phyloP scores from a whole-genome alignment of 2,797 vertebrate species.

The Peromyscus attwateri region DNA sequence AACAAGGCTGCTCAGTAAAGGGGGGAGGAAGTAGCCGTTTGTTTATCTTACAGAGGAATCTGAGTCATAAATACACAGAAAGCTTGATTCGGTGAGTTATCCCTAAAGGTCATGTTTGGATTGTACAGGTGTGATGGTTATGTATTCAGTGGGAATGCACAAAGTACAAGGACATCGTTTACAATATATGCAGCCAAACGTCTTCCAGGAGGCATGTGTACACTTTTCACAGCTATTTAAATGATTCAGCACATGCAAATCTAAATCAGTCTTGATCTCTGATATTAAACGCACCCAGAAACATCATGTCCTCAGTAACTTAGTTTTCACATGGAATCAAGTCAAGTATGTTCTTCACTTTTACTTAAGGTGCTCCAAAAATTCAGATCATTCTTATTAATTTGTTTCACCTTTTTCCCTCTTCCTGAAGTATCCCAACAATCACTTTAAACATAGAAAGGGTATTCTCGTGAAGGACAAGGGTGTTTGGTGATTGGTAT shows the following conservation, averaged over 20 bases:
- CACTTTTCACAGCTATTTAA: background rate
- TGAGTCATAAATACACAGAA: conserved; percentile 33
- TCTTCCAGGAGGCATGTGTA: background rate
- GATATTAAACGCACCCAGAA: conserved; percentile 40
- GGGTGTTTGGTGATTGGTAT: conserved; percentile 9
- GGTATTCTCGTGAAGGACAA: background rate
- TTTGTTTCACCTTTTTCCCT: background rate
- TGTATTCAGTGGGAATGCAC: background rate
- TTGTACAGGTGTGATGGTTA: background rate
- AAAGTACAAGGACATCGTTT: background rate
- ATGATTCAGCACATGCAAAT: background rate
- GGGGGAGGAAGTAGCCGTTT: background rate
- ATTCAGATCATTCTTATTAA: background rate
- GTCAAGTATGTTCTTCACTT: background rate
- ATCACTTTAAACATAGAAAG: background rate
- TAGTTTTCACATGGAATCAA: conserved; percentile 20
- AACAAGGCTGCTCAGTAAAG: background rate
- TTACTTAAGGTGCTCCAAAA: conserved; percentile 29
- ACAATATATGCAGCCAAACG: background rate
- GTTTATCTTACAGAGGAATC: background rate
- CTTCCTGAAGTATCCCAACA: background rate
- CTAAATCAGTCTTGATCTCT: background rate
- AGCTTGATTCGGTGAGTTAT: conserved; percentile 28
- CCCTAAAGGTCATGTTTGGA: conserved; percentile 24
- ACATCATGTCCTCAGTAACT: background rate